These are phyloP conservation scores for Protobothrops mucrosquamatus DNA, from an alignment of 2,113 vertebrate genomes.

Conservation along the genomic window DNA sequence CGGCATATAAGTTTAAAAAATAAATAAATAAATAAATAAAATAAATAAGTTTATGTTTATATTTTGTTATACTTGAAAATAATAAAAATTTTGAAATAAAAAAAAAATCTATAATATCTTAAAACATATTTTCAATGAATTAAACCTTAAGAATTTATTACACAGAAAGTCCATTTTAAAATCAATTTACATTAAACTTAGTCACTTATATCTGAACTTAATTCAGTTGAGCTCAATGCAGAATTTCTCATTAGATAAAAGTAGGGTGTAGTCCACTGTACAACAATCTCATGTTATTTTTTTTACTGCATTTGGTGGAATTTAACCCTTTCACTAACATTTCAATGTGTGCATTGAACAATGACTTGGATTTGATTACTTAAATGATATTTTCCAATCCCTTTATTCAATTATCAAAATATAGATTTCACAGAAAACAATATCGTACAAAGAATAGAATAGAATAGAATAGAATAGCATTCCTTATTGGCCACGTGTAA, in stretches of 20 bases:
- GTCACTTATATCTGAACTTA: not conserved
- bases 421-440: not conserved
- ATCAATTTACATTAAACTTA: not conserved
- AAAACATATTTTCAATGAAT: not conserved
- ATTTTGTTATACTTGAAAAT: too few species aligned
- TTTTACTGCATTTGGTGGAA: not conserved
- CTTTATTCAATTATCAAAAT: not conserved
- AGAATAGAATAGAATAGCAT: too few species aligned
- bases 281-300: not conserved
- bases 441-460: not conserved
- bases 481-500: too few species aligned
- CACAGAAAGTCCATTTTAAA: not conserved
- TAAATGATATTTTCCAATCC: not conserved
- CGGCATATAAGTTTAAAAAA: too few species aligned
- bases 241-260: not conserved
- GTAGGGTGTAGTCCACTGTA: not conserved
- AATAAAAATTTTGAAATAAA: too few species aligned
- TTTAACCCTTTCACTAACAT: not conserved
- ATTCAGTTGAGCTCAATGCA: not conserved
- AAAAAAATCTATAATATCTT: not conserved
- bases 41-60: too few species aligned
- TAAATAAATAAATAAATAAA: too few species aligned
- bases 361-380: not conserved
- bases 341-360: not conserved
- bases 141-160: not conserved